Conservation (phyloP, 1,140 invertebrate species). For the Cepaea nemoralis region DNA sequence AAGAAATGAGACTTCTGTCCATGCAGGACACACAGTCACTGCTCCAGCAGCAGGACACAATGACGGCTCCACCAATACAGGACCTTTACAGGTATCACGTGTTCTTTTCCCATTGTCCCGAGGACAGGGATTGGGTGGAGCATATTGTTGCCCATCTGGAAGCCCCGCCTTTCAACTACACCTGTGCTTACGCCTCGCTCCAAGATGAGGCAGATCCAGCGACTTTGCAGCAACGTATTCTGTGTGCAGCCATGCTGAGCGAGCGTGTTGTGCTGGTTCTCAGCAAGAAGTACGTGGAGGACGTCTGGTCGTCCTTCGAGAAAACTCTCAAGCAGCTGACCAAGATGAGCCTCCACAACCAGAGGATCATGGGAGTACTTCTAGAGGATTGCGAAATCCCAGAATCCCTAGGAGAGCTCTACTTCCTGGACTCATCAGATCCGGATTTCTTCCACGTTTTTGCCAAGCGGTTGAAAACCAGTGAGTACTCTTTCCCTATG, state of each 20-base stretch:
- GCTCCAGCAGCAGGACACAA: slow-evolving; percentile 34
- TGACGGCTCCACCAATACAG: slow-evolving; percentile 59
- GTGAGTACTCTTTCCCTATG: slow-evolving; percentile 42
- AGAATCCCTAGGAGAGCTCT: slow-evolving; percentile 57
- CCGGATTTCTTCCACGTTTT: slow-evolving; percentile 59
- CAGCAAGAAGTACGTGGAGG: slow-evolving; percentile 55
- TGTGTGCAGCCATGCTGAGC: slow-evolving; percentile 68
- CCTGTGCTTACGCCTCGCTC: slow-evolving; percentile 54
- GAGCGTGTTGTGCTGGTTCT: slow-evolving; percentile 63
- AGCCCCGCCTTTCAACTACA: slow-evolving; percentile 59
- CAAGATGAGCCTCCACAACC: slow-evolving; percentile 58
- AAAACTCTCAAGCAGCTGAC: slow-evolving; percentile 62
- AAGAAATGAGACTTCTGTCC: neutral
- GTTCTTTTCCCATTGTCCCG: slow-evolving; percentile 63
- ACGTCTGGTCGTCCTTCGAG: slow-evolving; percentile 61
- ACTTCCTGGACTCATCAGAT: slow-evolving; percentile 56
- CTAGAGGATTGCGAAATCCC: slow-evolving; percentile 64
- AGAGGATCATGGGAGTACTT: slow-evolving; percentile 61
- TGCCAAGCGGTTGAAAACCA: slow-evolving; percentile 53
- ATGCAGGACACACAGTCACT: slow-evolving; percentile 13
- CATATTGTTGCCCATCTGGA: slow-evolving; percentile 56
- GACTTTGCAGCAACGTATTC: slow-evolving; percentile 52
- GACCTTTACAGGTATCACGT: slow-evolving; percentile 64
- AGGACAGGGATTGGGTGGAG: slow-evolving; percentile 62
- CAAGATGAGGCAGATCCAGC: slow-evolving; percentile 41